Percentiles rank a stretch among this genome's conserved stretches.
phyloP scores from a whole-genome alignment of 2,113 vertebrate genomes.

The Oncorhynchus clarkii region DNA sequence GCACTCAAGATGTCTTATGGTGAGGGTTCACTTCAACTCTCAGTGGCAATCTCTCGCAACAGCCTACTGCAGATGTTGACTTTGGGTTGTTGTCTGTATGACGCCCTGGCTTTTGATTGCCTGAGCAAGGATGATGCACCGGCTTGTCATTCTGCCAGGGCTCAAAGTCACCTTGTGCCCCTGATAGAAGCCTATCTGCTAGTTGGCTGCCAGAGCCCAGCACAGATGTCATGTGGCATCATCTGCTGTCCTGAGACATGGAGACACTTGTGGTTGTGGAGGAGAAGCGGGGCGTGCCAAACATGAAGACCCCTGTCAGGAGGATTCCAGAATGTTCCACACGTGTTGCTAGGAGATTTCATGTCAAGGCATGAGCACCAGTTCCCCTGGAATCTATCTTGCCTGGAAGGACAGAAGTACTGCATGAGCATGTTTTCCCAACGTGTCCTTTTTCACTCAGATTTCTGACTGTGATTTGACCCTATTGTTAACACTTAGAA shows the following conservation, averaged over 20 bases:
- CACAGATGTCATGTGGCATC: conserved; percentile 39
- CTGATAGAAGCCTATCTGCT: conserved; percentile 34
- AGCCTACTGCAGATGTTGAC: conserved; percentile 35
- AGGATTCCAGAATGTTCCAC: neutral
- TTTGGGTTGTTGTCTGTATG: conserved; percentile 16
- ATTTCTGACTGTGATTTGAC: too few relatives aligned
- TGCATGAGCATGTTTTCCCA: neutral
- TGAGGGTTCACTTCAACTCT: conserved; percentile 21
- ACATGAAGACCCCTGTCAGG: neutral
- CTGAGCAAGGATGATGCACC: conserved; percentile 23
- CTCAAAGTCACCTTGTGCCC: conserved; percentile 45
- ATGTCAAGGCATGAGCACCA: neutral
- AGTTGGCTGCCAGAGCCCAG: conserved; percentile 22
- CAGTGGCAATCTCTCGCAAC: conserved; percentile 2
- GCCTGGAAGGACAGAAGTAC: too few relatives aligned
- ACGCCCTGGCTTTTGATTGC: conserved; percentile 38
- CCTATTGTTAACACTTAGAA: too few relatives aligned
- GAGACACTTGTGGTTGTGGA: conserved; percentile 2
- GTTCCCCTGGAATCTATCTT: too few relatives aligned
- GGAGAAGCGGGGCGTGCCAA: neutral
- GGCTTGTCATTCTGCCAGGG: conserved; percentile 40
- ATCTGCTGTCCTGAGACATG: conserved; percentile 29
- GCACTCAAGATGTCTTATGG: conserved; percentile 15
- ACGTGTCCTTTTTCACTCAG: too few relatives aligned
- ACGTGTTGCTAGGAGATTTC: neutral